Evolutionary conservation across 2,113 vertebrate species (phyloP).

Genomic region (Atherinomorus stipes): DNA sequence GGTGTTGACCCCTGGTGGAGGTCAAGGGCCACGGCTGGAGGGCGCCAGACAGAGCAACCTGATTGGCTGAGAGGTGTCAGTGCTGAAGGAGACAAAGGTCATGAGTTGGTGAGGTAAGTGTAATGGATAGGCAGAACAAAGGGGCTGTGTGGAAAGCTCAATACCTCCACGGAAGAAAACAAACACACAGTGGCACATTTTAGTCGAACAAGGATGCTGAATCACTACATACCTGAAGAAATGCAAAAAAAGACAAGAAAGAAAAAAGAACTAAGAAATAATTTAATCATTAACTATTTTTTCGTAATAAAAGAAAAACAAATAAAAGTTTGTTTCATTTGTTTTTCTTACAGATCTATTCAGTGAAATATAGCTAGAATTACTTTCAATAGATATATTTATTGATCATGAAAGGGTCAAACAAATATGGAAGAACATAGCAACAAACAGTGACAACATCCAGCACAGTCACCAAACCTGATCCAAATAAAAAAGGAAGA

Average conservation of each 20-base stretch:
- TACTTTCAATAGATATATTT: too few species aligned
- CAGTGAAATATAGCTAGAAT: too few species aligned
- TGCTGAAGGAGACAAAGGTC: constrained; percentile 63
- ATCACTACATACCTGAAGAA: neutral
- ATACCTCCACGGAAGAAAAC: constrained; percentile 12
- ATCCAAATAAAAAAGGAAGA: too few species aligned
- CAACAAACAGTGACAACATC: too few species aligned
- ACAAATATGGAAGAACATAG: too few species aligned
- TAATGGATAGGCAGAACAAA: constrained; percentile 64
- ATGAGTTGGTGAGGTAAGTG: constrained; percentile 46
- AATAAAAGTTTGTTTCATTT: too few species aligned
- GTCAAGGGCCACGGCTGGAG: constrained; percentile 71
- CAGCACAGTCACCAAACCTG: too few species aligned
- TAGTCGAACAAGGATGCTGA: neutral
- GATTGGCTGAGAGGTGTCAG: constrained; percentile 65
- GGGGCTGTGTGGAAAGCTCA: constrained; percentile 33
- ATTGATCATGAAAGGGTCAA: too few species aligned
- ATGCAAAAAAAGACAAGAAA: neutral
- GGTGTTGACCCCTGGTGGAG: constrained; percentile 67
- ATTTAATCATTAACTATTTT: too few species aligned
- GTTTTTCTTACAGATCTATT: too few species aligned
- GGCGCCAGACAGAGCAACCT: constrained; percentile 52
- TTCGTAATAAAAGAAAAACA: too few species aligned
- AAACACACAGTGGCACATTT: constrained; percentile 7
- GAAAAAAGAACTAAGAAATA: neutral